Base-by-base conservation (phyloP, 2,797 vertebrate genomes). In the Lacerta bilineata region DNA sequence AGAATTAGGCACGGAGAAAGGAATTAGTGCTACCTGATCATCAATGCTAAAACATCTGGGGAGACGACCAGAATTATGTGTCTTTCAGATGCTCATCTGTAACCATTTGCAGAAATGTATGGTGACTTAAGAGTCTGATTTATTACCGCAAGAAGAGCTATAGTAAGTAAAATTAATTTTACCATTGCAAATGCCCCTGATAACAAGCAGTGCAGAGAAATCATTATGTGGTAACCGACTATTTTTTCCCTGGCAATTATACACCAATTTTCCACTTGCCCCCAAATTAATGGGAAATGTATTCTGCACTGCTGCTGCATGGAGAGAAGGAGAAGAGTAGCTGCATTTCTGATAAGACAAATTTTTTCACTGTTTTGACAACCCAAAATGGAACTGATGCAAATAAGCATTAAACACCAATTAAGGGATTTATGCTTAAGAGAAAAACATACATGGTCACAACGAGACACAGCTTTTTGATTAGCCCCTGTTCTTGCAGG, bases 131-230 rank as follows among this genome's bases (percentile, higher is more conserved):
- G 93, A 94, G 85, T 92, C 94, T 89, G 87, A 96, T 93, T 91
- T 92, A 93, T 94, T 97, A 93, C 92, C 92, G 87, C 79, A 61
- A 93, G 92, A 69, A 93, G 27, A 92, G 90, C 82, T 95, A 80
- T 92, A 94, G 74, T 77, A 83, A 90, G 64, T 93, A 91, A 95
- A 96, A 96, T 95, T 95, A 95, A 94, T 95, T 95, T 95, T 90
- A 93, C 90, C 87, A 87, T 89, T 94, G 91, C 80, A 96, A 92
- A 95, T 91, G 94, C 87, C 91, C 85, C 88, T 83, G 84, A 87
- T 92, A 95, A 59, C 76, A 92, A 94, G 88, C 91, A 91, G 91
- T 68, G 46, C 66, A 93, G 90, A 93, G 88, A 94, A 93, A 93
- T 93, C 90, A 85, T 72, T 87, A 78, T 90, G 72, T 88, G 93